These are phyloP conservation scores for Endotricha flammealis DNA, from an alignment of 2,888 invertebrate genomes.

Conservation along the genomic window DNA sequence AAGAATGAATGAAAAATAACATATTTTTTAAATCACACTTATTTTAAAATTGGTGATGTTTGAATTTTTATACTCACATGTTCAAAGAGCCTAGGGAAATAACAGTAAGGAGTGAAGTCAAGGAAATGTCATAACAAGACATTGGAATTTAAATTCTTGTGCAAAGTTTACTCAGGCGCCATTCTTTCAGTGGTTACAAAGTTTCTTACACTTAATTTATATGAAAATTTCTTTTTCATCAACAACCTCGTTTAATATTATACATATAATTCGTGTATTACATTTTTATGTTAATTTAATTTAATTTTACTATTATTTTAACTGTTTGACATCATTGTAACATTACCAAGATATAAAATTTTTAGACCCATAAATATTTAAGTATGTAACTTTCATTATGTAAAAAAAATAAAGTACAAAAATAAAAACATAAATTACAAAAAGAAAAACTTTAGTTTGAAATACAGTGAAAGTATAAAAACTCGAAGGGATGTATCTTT, in stretches of 20 bases:
- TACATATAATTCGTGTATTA: constrained; percentile 1
- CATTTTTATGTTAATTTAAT: background rate
- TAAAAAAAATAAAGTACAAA: too few relatives aligned
- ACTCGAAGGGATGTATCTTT: too few relatives aligned
- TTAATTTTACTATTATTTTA: too few relatives aligned
- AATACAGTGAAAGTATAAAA: too few relatives aligned
- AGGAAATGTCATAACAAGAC: constrained; percentile 31
- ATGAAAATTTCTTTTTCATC: constrained; percentile 54
- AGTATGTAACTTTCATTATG: too few relatives aligned
- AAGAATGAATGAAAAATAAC: background rate
- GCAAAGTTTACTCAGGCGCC: constrained; percentile 40
- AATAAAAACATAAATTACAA: too few relatives aligned
- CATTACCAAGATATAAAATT: too few relatives aligned
- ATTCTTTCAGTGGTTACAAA: constrained; percentile 44
- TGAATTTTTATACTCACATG: background rate
- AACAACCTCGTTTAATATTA: constrained; percentile 13
- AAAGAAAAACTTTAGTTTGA: too few relatives aligned
- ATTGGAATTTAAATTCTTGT: constrained; percentile 44
- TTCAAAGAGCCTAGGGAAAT: constrained; percentile 5
- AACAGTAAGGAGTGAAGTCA: constrained; percentile 25
- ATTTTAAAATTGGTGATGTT: too few relatives aligned
- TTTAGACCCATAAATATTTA: too few relatives aligned
- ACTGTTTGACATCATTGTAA: too few relatives aligned
- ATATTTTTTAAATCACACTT: background rate
- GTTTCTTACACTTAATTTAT: constrained; percentile 57